Base-by-base conservation (phyloP, 2,888 invertebrate genomes). In the Tridacna gigas region DNA sequence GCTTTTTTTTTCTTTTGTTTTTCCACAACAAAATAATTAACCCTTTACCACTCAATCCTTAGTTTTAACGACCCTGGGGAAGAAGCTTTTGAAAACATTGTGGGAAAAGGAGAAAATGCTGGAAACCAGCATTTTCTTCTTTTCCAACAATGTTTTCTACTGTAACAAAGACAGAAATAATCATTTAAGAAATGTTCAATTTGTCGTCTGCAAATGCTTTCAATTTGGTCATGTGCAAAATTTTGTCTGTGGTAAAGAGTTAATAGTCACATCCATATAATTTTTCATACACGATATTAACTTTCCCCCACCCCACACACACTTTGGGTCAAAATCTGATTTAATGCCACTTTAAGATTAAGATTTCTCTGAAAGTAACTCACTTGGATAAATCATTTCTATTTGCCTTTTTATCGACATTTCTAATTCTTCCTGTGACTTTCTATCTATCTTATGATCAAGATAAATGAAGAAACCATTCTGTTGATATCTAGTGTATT, bases 371-470 rank as follows among this genome's bases (percentile, higher is more conserved):
- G 18, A 56, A 18, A 56, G n/a, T 60, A 28, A 66, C 77, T 65
- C 65, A 88, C 88, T 79, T 78, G 65, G 37, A 37, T 37, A 37
- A 37, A 37, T 37, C 37, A 37, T 74, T 65, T 88, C 76, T 37
- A 89, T 78, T 45, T 82, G 71, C 63, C 79, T 67, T 61, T 77
- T 74, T 48, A 87, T 20, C 0, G 81, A 61, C 18, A 26, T 13
- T 73, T 84, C 84, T 25, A 89, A 66, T 25, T 83, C 75, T 0
- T 56, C 48, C 69, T 77, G 79, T 28, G 82, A 77, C 12, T 76
- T 74, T 51, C 47, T 51, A 65, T 86, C 88, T 22, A 90, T 73
- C 77, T 89, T 90, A 25, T 86, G 75, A 63, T 86, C 79, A 56
- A 89, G 51, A 63, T 77, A 75, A 9, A 90, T 45, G 56, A 63